A percentile compares a stretch with the other conserved stretches of the same genome.
These are phyloP conservation scores for Megalops cyprinoides DNA, from an alignment of 2,797 vertebrate genomes.

Conservation along the genomic window DNA sequence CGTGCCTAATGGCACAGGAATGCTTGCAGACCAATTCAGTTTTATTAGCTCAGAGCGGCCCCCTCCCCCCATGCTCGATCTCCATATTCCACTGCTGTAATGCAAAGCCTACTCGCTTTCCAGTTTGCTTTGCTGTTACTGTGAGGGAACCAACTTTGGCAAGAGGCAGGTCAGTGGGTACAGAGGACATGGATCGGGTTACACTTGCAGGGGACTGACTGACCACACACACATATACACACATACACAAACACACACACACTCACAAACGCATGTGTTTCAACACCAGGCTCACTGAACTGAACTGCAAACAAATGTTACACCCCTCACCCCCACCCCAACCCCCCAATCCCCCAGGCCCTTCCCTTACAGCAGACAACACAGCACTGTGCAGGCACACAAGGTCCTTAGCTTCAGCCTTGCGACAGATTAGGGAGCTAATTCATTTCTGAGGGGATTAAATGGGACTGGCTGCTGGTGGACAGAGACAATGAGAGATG, in stretches of 20 bases:
- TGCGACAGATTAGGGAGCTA: constrained; percentile 66
- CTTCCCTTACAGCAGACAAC: constrained; percentile 51
- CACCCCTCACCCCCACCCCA: constrained; percentile 32
- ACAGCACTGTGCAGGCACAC: constrained; percentile 19
- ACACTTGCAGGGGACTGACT: constrained; percentile 64
- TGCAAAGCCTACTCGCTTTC: constrained; percentile 59
- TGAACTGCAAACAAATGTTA: not conserved
- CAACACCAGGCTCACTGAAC: not conserved
- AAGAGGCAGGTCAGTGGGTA: constrained; percentile 45
- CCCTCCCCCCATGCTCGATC: constrained; percentile 56
- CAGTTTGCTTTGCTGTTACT: constrained; percentile 54
- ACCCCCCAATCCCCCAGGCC: constrained; percentile 56
- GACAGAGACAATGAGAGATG: constrained; percentile 42
- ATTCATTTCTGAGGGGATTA: constrained; percentile 59
- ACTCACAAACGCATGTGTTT: not conserved
- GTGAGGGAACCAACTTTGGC: constrained; percentile 47
- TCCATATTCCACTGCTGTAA: constrained; percentile 52
- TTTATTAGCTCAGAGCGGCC: constrained; percentile 74
- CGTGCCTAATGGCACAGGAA: constrained; percentile 79
- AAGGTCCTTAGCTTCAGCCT: constrained; percentile 58
- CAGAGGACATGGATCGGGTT: constrained; percentile 57
- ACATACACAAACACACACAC: not conserved
- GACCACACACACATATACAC: not conserved
- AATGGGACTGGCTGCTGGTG: constrained; percentile 20
- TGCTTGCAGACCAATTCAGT: constrained; percentile 69